These are phyloP conservation scores for Orcinus orca DNA, from an alignment of 2,113 vertebrate species.

Conservation along the genomic window DNA sequence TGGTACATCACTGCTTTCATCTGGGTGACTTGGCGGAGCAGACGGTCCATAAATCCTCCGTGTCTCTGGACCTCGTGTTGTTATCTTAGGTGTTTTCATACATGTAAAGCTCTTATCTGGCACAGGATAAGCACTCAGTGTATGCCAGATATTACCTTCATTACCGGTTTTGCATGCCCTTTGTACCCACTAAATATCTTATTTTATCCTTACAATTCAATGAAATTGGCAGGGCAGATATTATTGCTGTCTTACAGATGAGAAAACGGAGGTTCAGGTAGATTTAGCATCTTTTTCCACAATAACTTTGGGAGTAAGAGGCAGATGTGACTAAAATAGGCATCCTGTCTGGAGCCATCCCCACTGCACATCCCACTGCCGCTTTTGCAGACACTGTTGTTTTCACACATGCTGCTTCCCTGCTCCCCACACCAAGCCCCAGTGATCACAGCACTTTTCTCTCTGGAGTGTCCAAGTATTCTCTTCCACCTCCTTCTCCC, in stretches of 20 bases:
- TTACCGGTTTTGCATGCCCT: neutral
- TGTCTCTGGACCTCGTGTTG: neutral
- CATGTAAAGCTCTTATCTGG: neutral
- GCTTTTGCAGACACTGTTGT: neutral
- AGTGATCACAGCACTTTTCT: neutral
- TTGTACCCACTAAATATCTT: neutral
- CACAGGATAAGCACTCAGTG: neutral
- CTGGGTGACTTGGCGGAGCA: neutral
- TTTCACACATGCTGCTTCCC: neutral
- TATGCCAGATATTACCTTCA: too few species aligned
- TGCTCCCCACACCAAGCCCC: neutral
- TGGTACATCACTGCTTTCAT: neutral
- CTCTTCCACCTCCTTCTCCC: neutral
- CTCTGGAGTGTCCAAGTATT: neutral
- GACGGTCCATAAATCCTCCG: neutral
- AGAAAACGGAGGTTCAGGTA: neutral
- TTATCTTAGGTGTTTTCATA: neutral
- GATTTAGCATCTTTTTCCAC: neutral
- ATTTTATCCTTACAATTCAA: neutral
- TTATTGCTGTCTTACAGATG: neutral
- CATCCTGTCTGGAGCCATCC: neutral
- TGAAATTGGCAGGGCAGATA: neutral
- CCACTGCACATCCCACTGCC: fast-evolving
- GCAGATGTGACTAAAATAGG: neutral
- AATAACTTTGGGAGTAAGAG: neutral